A percentile compares a stretch with the other conserved stretches of the same genome.
Conservation (phyloP, 2,797 vertebrate genomes). For the Glossophaga mutica region DNA sequence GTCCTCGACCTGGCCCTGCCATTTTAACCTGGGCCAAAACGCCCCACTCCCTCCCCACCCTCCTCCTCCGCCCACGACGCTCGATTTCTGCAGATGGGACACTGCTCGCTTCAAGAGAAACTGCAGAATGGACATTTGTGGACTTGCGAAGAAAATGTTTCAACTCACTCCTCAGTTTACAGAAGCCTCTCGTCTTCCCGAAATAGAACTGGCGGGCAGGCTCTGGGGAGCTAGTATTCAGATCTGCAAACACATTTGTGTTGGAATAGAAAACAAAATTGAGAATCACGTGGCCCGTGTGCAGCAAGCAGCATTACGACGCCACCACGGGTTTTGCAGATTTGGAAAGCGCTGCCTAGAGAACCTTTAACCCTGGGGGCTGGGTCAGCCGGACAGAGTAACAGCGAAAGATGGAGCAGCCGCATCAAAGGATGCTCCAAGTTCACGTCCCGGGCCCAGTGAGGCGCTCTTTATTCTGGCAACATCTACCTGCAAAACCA, state of each 20-base stretch:
- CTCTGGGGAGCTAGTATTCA: conserved; percentile 65
- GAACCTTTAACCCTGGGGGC: conserved; percentile 63
- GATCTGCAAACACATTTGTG: conserved; percentile 75
- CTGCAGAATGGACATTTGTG: conserved; percentile 21
- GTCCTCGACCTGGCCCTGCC: background rate
- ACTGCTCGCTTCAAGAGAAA: background rate
- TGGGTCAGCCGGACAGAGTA: conserved; percentile 44
- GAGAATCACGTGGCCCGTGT: conserved; percentile 74
- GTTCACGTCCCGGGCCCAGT: background rate
- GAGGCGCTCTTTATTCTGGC: background rate
- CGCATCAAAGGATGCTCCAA: conserved; percentile 50
- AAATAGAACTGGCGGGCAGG: conserved; percentile 73
- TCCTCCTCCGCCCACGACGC: background rate
- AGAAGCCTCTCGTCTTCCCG: conserved; percentile 73
- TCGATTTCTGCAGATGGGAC: conserved; percentile 35
- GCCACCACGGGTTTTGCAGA: conserved; percentile 68
- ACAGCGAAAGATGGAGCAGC: background rate
- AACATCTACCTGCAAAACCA: background rate
- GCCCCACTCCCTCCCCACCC: too few species aligned
- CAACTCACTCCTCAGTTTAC: conserved; percentile 68
- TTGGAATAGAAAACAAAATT: conserved; percentile 77
- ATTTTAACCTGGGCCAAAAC: background rate
- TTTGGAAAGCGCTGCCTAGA: conserved; percentile 74
- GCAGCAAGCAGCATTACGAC: conserved; percentile 67
- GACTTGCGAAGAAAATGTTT: conserved; percentile 64